Conservation (phyloP, 1,140 invertebrate species). For the Drosophila paulistorum region DNA sequence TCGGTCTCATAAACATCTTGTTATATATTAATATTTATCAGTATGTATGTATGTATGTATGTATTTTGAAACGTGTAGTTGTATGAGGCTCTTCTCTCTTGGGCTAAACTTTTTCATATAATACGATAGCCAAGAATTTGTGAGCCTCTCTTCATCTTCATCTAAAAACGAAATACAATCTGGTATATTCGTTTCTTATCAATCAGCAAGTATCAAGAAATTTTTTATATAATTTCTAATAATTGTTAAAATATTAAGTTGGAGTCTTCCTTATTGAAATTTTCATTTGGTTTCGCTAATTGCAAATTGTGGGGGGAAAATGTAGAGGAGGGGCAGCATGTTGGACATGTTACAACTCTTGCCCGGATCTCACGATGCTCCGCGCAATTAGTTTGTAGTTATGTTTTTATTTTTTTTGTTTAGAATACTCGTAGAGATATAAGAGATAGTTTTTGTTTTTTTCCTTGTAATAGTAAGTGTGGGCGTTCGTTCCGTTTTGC, state of each 20-base stretch:
- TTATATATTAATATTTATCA: conserved; percentile 17
- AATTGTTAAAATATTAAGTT: conserved; percentile 58
- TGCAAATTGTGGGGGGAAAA: conserved; percentile 14
- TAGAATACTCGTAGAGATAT: conserved; percentile 55
- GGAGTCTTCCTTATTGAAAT: conserved; percentile 13
- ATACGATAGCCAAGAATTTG: conserved; percentile 15
- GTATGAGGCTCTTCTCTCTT: conserved; percentile 19
- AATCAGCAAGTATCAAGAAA: conserved; percentile 55
- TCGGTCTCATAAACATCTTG: conserved; percentile 22
- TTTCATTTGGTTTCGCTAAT: conserved; percentile 40
- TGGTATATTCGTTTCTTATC: conserved; percentile 34
- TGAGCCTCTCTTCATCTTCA: conserved; percentile 25
- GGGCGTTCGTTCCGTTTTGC: conserved; percentile 11
- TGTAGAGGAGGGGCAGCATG: conserved; percentile 36
- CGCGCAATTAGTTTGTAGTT: conserved; percentile 43
- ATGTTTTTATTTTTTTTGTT: not conserved
- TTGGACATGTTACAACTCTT: conserved; percentile 41
- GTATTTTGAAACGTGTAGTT: conserved; percentile 50
- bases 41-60: not conserved
- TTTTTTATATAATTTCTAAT: conserved; percentile 52
- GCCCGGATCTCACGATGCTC: conserved; percentile 27
- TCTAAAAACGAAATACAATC: conserved; percentile 54
- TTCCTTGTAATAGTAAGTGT: conserved; percentile 37
- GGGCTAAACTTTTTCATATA: conserved; percentile 30
- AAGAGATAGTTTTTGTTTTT: conserved; percentile 40